phyloP scores from a whole-genome alignment of 1,140 invertebrate species.

The Steinernema khuongi region DNA sequence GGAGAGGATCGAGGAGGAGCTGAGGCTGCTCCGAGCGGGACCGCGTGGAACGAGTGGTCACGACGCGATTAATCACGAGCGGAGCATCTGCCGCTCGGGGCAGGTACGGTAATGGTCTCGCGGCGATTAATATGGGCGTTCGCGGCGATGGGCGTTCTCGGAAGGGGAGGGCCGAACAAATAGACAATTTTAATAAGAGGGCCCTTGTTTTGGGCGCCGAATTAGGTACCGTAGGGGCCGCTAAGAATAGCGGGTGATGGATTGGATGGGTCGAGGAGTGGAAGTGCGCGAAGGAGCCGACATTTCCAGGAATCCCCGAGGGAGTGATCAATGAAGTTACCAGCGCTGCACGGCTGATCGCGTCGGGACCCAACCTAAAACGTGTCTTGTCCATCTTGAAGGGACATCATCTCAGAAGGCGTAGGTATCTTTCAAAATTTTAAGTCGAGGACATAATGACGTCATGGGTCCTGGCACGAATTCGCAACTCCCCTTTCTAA shows the following conservation, averaged over 20 bases:
- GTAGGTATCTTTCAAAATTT: no score
- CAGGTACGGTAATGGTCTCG: constrained; percentile 1
- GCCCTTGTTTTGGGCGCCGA: background rate
- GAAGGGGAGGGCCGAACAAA: background rate
- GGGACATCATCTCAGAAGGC: no score
- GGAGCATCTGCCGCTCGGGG: no score
- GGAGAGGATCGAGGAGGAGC: background rate
- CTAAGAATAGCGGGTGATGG: background rate
- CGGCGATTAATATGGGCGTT: background rate
- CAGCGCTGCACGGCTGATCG: no score
- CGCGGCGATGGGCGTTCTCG: background rate
- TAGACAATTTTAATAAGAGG: background rate
- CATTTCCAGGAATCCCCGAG: no score
- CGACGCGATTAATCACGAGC: background rate
- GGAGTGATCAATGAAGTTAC: no score
- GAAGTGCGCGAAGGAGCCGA: background rate
- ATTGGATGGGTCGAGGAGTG: background rate
- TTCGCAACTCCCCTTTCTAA: no score
- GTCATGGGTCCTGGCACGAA: no score
- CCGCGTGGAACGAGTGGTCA: background rate
- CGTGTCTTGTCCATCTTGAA: no score
- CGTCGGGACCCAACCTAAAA: no score
- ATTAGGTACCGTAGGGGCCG: background rate
- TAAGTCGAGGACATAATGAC: no score
- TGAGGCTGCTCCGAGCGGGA: background rate